A percentile compares a stretch with the other conserved stretches of the same genome.
Conservation (phyloP, 2,797 vertebrate species). For the Ctenochaetus hawaiiensis region DNA sequence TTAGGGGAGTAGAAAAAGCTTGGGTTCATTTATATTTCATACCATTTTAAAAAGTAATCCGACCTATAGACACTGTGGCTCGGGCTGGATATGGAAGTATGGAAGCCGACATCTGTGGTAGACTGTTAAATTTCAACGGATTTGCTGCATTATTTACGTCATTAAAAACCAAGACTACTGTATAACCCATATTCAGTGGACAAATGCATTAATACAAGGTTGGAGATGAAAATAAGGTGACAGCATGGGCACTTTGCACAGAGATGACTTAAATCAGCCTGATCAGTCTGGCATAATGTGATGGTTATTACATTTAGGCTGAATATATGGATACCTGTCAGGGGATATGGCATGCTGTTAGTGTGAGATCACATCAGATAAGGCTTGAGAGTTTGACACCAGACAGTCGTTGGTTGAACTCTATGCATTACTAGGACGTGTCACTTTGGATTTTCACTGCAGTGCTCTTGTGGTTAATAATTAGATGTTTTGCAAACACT, state of each 20-base stretch:
- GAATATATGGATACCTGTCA: constrained; percentile 62
- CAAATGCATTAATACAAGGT: constrained; percentile 66
- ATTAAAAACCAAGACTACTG: constrained; percentile 65
- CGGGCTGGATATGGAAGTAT: constrained; percentile 50
- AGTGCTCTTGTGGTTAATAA: constrained; percentile 3
- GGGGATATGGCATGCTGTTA: constrained; percentile 63
- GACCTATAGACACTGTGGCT: constrained; percentile 77
- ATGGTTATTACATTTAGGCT: constrained; percentile 58
- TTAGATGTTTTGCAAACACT: constrained; percentile 25
- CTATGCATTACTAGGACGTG: constrained; percentile 36
- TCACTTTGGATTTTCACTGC: constrained; percentile 30
- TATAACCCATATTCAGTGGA: constrained; percentile 65
- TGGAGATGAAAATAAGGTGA: constrained; percentile 74
- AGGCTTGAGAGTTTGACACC: constrained; percentile 53
- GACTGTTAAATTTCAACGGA: constrained; percentile 66
- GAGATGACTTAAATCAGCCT: constrained; percentile 54
- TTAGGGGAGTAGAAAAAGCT: constrained; percentile 74
- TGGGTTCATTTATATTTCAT: constrained; percentile 84
- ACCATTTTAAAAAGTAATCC: constrained; percentile 81
- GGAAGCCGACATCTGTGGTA: constrained; percentile 41
- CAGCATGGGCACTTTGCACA: constrained; percentile 51
- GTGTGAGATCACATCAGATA: constrained; percentile 58
- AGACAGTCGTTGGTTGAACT: constrained; percentile 40
- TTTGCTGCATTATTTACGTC: constrained; percentile 73
- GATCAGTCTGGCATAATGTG: constrained; percentile 67